These are phyloP conservation scores for Drosophila barbarae DNA, from an alignment of 2,888 invertebrate species.

Conservation along the genomic window DNA sequence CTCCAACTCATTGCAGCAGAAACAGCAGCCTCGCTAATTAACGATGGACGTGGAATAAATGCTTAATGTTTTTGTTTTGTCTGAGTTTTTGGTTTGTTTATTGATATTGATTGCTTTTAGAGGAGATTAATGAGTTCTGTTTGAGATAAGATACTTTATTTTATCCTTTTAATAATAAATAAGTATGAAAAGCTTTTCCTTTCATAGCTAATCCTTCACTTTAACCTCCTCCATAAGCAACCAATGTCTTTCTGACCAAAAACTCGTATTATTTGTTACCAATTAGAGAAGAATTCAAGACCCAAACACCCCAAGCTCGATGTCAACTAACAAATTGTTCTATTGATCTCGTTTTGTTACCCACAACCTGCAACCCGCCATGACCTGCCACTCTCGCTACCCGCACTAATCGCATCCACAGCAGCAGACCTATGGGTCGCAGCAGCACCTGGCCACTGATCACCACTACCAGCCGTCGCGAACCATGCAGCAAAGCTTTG, in stretches of 20 bases:
- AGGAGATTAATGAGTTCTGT: too few relatives aligned
- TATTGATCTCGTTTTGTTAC: constrained; percentile 21
- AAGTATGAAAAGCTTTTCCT: neutral
- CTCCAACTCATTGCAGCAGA: constrained; percentile 7
- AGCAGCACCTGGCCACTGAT: constrained; percentile 80
- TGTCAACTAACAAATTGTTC: constrained; percentile 26
- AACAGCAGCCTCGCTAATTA: constrained; percentile 11
- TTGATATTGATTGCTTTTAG: neutral
- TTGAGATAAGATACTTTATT: too few relatives aligned
- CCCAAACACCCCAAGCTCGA: neutral
- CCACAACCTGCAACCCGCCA: constrained; percentile 13
- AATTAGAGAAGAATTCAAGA: neutral
- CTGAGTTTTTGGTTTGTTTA: neutral
- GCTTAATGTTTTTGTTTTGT: constrained; percentile 19
- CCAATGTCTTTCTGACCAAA: neutral
- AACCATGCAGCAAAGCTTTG: constrained; percentile 77
- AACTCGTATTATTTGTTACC: neutral
- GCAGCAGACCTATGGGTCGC: constrained; percentile 81
- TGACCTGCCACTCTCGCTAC: constrained; percentile 11
- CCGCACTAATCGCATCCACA: constrained; percentile 52
- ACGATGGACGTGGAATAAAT: constrained; percentile 15
- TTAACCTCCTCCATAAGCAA: neutral
- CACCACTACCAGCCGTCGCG: constrained; percentile 78
- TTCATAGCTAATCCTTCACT: neutral
- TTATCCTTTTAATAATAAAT: too few relatives aligned